Evolutionary conservation across 35 echinoderm and acorn worm genomes (phyloP).

Genomic region (Anneissia japonica): DNA sequence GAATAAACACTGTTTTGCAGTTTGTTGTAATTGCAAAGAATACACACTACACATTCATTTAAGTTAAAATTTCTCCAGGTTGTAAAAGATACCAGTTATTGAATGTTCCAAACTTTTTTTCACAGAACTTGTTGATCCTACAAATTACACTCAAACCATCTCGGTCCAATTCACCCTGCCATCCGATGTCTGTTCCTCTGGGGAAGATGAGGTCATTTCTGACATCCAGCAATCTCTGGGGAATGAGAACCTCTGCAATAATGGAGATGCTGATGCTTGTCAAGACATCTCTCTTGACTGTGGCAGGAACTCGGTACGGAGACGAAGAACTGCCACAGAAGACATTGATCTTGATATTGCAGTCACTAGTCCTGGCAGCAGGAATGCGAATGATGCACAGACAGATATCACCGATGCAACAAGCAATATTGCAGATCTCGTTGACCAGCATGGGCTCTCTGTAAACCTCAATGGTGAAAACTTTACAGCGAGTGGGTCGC

Average conservation of each 20-base stretch:
- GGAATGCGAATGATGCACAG: not conserved
- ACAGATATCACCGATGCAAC: not conserved
- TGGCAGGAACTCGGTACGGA: not conserved
- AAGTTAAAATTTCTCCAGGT: no score
- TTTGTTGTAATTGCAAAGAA: no score
- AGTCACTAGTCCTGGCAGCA: not conserved
- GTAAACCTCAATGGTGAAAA: not conserved
- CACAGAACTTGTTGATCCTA: not conserved
- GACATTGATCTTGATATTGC: not conserved
- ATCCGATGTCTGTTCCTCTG: not conserved
- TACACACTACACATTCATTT: no score
- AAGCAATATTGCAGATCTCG: not conserved
- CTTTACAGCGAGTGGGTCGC: not conserved
- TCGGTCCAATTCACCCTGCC: not conserved
- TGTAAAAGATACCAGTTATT: no score
- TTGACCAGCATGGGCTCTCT: not conserved
- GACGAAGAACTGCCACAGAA: not conserved
- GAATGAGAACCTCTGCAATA: not conserved
- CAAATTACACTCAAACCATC: not conserved
- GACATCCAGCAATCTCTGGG: not conserved
- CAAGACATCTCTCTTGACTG: not conserved
- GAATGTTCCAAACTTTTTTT: not conserved
- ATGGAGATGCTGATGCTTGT: not conserved
- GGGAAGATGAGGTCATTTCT: not conserved
- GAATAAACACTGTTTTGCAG: no score